Conservation (phyloP, 2,888 invertebrate genomes). For the Caenorhabditis sp. region DNA sequence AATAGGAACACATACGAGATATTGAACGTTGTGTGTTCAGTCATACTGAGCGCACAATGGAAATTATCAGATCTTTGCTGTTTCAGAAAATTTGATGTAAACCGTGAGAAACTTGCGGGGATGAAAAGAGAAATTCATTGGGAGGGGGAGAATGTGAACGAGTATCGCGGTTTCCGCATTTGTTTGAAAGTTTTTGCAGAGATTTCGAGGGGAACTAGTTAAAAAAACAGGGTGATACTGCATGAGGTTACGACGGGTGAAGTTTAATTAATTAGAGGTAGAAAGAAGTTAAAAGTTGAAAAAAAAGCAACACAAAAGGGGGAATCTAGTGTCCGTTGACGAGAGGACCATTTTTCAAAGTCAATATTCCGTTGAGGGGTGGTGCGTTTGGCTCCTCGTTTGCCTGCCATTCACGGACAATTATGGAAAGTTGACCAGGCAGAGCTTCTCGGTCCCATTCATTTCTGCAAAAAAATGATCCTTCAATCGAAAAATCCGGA, state of each 20-base stretch:
- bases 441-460: constrained; percentile 41
- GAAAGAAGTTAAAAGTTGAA: constrained; percentile 8
- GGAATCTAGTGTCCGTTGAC: constrained; percentile 23
- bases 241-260: no score
- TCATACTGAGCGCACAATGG: no score
- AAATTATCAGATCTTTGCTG: not conserved
- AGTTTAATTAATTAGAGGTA: not conserved
- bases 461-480: constrained; percentile 32
- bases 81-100: constrained; percentile 2
- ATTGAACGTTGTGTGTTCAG: not conserved
- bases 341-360: constrained; percentile 6
- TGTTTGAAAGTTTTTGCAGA: constrained; percentile 18
- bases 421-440: constrained; percentile 14
- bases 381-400: not conserved
- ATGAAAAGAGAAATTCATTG: not conserved
- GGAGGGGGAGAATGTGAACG: not conserved
- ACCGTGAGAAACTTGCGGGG: not conserved
- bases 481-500: not conserved
- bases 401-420: constrained; percentile 41
- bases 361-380: not conserved
- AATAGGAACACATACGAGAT: not conserved
- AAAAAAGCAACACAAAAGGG: not conserved
- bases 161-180: constrained; percentile 31
- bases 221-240: no score
- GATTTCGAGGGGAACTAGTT: constrained; percentile 1